Evolutionary conservation across 2,888 invertebrate species (phyloP), one percentile per base, ranked within the genome.

Genomic region (Stenodema calcarata): DNA sequence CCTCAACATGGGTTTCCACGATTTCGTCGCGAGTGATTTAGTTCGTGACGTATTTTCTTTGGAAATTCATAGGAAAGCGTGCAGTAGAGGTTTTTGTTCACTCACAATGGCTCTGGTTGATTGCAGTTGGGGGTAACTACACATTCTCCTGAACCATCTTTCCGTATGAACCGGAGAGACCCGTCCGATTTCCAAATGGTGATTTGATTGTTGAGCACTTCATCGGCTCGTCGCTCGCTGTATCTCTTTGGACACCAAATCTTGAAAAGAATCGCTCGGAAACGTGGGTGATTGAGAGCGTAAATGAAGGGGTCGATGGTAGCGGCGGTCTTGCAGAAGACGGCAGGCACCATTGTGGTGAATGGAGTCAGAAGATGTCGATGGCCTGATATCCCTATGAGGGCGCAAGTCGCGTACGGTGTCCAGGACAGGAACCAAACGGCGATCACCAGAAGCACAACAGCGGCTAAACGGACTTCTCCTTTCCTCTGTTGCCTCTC

Each of bases 381-480:
- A 89, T 93, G 92, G 2, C 94, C 94, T 1, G 84, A 84, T 9
- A 84, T 75, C n/a, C 96, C 96, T 28, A 96, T 90, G 41, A 96
- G 92, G 16, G 96, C 94, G 0, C 96, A 94, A 0, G 94, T 91
- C 0, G 96, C 94, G 90, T 96, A 96, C 0, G 96, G 96, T 0
- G 95, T 95, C 96, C 96, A 97, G 0, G 96, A 94, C 14, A 94
- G 90, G 90, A 96, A 94, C 94, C 96, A 97, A 88, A 96, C 90
- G 0, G 93, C 93, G 88, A 96, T 95, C 0, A 96, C 94, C 27
- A 93, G 92, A 86, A 95, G 93, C 11, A 95, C 94, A 79, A 95
- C 92, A 86, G 93, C 92, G 0, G 95, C 94, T 79, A 96, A 78
- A 62, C 90, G 89, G n/a, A 95, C 91, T 91, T 96, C 96, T n/a